Percentiles rank a stretch among this genome's conserved stretches.
Evolutionary conservation across 2,113 vertebrate species (phyloP).

Genomic region (Hippocampus comes): DNA sequence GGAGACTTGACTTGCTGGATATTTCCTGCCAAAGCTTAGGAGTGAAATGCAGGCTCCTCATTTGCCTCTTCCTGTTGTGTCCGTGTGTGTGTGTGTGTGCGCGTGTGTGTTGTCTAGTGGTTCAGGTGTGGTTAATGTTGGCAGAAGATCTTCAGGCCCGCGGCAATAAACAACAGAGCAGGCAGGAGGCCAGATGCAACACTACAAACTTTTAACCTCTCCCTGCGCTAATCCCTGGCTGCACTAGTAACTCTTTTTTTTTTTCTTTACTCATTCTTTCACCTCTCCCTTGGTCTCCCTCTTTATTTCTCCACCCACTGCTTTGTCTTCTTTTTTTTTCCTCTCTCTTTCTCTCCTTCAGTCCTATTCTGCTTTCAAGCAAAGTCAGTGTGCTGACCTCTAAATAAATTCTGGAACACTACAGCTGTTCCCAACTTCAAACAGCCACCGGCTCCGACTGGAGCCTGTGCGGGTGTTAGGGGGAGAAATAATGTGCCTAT

Average conservation of each 20-base stretch:
- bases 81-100: slow-evolving; percentile 16
- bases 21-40: slow-evolving; percentile 42
- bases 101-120: slow-evolving; percentile 36
- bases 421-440: slow-evolving; percentile 78
- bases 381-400: slow-evolving; percentile 76
- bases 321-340: slow-evolving; percentile 37
- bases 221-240: slow-evolving; percentile 72
- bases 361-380: slow-evolving; percentile 71
- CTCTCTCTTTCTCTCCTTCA: slow-evolving; percentile 45
- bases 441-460: slow-evolving; percentile 60
- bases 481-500: slow-evolving; percentile 71
- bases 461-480: slow-evolving; percentile 55
- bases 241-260: slow-evolving; percentile 69
- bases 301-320: slow-evolving; percentile 62
- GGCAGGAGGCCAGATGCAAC: slow-evolving; percentile 78
- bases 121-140: slow-evolving; percentile 79
- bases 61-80: slow-evolving; percentile 53
- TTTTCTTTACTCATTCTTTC: slow-evolving; percentile 58
- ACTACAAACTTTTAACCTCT: slow-evolving; percentile 80
- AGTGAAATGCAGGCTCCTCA: slow-evolving; percentile 38
- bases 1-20: slow-evolving; percentile 23
- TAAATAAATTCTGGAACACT: slow-evolving; percentile 76
- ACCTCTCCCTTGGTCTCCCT: slow-evolving; percentile 58
- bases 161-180: slow-evolving; percentile 78
- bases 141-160: slow-evolving; percentile 73